Conservation (phyloP, 2,888 invertebrate genomes). For the Entomobrya multifasciata region DNA sequence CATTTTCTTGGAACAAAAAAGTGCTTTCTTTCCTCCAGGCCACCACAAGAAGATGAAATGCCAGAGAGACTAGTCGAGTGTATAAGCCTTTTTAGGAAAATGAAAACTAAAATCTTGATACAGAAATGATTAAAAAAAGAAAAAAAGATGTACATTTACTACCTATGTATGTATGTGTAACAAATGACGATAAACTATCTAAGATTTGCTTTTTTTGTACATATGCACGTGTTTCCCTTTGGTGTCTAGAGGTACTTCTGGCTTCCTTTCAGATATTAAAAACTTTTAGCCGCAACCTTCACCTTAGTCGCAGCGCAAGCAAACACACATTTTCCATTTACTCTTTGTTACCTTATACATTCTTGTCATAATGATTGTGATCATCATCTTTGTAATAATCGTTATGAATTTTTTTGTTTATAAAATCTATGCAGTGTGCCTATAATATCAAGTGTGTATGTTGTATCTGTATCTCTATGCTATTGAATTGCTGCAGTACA, state of each 20-base stretch:
- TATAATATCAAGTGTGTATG: too few species aligned
- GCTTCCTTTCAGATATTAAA: conserved; percentile 7
- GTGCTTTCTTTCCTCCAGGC: conserved; percentile 6
- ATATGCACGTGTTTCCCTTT: conserved; percentile 15
- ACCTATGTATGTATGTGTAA: background rate
- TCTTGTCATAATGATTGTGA: background rate
- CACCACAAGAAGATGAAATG: background rate
- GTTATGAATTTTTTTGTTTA: conserved; percentile 27
- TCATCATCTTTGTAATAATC: conserved; percentile 7
- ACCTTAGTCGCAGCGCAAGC: background rate
- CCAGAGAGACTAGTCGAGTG: too few species aligned
- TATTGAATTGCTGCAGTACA: too few species aligned
- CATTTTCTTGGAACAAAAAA: conserved; percentile 23
- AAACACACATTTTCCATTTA: background rate
- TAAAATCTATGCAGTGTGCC: too few species aligned
- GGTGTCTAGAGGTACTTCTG: background rate
- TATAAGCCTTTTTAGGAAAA: conserved; percentile 6
- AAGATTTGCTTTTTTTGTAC: background rate
- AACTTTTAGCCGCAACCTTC: conserved; percentile 13
- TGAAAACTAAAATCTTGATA: conserved; percentile 8
- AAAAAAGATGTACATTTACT: background rate
- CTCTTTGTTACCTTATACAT: background rate
- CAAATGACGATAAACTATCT: background rate
- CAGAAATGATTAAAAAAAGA: conserved; percentile 30
- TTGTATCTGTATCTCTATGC: background rate